Conservation (phyloP, 2,888 invertebrate species). For the Steinernema carpocapsae region DNA sequence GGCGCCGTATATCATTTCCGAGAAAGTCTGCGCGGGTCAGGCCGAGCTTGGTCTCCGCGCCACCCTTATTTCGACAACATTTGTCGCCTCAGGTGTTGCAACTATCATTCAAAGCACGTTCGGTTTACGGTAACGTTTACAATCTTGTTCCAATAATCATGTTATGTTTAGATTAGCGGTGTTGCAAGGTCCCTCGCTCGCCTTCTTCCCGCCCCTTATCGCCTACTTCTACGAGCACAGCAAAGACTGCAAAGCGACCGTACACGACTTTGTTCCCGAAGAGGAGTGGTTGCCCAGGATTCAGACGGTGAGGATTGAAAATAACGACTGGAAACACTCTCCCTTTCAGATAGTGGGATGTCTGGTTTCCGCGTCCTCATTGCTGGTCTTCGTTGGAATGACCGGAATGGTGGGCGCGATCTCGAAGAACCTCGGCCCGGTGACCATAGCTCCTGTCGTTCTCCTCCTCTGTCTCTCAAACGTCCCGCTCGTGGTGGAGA, state of each 20-base stretch:
- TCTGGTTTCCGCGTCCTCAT: conserved; percentile 57
- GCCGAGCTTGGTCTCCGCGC: conserved; percentile 57
- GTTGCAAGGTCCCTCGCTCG: conserved; percentile 62
- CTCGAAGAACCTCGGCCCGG: conserved; percentile 60
- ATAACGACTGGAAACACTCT: not conserved
- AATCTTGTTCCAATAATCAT: not conserved
- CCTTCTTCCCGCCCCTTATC: conserved; percentile 61
- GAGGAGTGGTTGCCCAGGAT: conserved; percentile 49
- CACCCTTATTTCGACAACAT: conserved; percentile 61
- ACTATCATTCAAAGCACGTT: conserved; percentile 62
- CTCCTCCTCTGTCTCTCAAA: conserved; percentile 57
- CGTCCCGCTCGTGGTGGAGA: conserved; percentile 60
- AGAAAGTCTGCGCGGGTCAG: conserved; percentile 59
- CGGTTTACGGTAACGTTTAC: conserved; percentile 50
- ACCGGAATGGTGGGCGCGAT: conserved; percentile 61
- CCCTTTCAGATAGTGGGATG: conserved; percentile 59
- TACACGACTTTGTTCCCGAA: conserved; percentile 51
- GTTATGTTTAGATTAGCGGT: conserved; percentile 55
- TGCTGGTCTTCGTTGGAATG: conserved; percentile 58
- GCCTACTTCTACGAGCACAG: conserved; percentile 54
- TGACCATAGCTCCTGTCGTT: conserved; percentile 65
- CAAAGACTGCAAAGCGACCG: conserved; percentile 47
- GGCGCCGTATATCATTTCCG: conserved; percentile 57
- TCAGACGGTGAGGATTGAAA: conserved; percentile 38
- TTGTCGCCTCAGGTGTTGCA: conserved; percentile 60